Conservation (phyloP, 2,888 invertebrate species). For the Drosophila anomalata region DNA sequence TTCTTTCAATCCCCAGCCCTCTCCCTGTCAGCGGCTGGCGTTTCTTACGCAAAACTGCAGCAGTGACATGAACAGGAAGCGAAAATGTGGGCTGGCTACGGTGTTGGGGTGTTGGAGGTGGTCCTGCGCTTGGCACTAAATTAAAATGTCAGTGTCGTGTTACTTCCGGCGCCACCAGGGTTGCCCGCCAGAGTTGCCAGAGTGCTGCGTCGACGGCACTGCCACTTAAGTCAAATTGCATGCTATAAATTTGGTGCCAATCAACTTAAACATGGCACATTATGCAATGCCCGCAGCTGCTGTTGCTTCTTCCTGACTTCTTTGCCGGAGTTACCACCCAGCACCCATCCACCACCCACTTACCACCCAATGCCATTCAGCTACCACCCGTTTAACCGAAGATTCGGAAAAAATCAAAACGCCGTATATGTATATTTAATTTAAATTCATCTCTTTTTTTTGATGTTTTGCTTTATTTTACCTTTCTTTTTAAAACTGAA, state of each 20-base stretch:
- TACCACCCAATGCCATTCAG: neutral
- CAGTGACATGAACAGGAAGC: constrained; percentile 43
- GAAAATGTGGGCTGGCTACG: neutral
- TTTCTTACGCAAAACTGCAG: constrained; percentile 48
- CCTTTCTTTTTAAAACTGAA: constrained; percentile 57
- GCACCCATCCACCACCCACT: neutral
- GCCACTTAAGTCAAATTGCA: constrained; percentile 78
- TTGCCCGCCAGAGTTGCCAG: constrained; percentile 60
- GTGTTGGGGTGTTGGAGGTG: constrained; percentile 4
- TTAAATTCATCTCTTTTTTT: constrained; percentile 48
- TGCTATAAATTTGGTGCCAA: constrained; percentile 77
- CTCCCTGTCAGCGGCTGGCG: constrained; percentile 17
- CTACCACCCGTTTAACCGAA: neutral
- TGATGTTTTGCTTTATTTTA: constrained; percentile 49
- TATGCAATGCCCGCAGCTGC: constrained; percentile 56
- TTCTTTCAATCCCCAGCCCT: neutral
- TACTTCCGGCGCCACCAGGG: constrained; percentile 65
- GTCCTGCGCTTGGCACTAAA: constrained; percentile 74
- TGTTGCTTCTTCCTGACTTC: constrained; percentile 11
- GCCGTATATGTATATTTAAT: constrained; percentile 50
- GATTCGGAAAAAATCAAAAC: constrained; percentile 33
- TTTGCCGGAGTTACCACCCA: constrained; percentile 13
- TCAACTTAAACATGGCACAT: constrained; percentile 69
- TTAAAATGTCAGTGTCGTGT: constrained; percentile 79
- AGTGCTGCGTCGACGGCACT: constrained; percentile 47